Evolutionary conservation across 2,113 vertebrate species (phyloP).

Genomic region (Macroglossus sobrinus): DNA sequence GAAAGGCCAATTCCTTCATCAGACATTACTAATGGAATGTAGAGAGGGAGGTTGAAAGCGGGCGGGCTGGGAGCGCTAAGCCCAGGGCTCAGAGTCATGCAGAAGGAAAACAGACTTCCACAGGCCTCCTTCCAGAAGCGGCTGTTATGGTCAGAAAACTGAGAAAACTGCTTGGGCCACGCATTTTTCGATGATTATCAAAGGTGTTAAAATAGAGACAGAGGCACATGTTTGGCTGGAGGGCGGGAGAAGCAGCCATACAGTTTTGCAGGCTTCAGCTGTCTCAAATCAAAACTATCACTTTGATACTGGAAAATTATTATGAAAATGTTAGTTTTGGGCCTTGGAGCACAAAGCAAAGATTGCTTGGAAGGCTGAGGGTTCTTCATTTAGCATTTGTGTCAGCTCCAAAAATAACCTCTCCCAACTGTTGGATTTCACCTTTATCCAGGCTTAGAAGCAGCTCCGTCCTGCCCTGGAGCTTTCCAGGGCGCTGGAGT

Average conservation of each 20-base stretch:
- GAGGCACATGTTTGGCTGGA: conserved; percentile 87
- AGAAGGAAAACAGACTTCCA: conserved; percentile 81
- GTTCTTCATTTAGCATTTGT: conserved; percentile 80
- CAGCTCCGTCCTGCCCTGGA: conserved; percentile 17
- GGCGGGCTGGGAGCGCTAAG: conserved; percentile 80
- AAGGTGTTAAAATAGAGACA: conserved; percentile 89
- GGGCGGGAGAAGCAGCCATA: conserved; percentile 75
- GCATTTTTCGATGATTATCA: conserved; percentile 88
- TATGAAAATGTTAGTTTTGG: conserved; percentile 91
- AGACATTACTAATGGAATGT: conserved; percentile 87
- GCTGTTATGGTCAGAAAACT: conserved; percentile 83
- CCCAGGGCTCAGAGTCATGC: conserved; percentile 81
- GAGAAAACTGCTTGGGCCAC: conserved; percentile 85
- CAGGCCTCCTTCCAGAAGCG: conserved; percentile 76
- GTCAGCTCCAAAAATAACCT: conserved; percentile 84
- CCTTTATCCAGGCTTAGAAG: conserved; percentile 77
- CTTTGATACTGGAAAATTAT: conserved; percentile 92
- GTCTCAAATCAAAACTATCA: conserved; percentile 88
- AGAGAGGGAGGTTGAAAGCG: conserved; percentile 82
- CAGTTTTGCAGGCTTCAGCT: conserved; percentile 85
- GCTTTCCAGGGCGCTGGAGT: not conserved
- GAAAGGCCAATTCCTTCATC: conserved; percentile 87
- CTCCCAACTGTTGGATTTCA: conserved; percentile 78
- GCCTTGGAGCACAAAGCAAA: conserved; percentile 76
- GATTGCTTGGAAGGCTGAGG: conserved; percentile 70